phyloP scores from a whole-genome alignment of 1,140 invertebrate species.

The Melanaphis sacchari region DNA sequence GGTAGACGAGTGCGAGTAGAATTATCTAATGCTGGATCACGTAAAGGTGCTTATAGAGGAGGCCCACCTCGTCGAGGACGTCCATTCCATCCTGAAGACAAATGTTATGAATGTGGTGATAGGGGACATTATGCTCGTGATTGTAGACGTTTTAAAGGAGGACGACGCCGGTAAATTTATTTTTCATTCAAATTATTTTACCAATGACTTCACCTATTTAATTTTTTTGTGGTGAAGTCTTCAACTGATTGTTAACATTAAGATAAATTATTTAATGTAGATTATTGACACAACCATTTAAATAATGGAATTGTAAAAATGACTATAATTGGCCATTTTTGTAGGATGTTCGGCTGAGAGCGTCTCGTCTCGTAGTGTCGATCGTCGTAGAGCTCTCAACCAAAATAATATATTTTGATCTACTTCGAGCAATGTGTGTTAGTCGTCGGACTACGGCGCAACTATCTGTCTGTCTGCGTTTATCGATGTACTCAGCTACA shows the following conservation, averaged over 20 bases:
- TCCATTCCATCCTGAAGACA: slow-evolving; percentile 81
- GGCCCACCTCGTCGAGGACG: slow-evolving; percentile 67
- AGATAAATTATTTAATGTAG: slow-evolving; percentile 39
- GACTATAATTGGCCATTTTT: slow-evolving; percentile 68
- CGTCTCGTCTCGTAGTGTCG: slow-evolving; percentile 61
- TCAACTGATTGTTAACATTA: slow-evolving; percentile 12
- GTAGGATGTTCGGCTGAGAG: slow-evolving; percentile 67
- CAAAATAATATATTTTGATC: slow-evolving; percentile 58
- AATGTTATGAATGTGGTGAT: slow-evolving; percentile 92
- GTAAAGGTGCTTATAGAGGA: slow-evolving; percentile 71
- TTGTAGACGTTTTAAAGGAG: slow-evolving; percentile 73
- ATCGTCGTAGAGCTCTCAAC: slow-evolving; percentile 62
- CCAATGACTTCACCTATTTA: slow-evolving; percentile 62
- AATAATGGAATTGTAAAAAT: slow-evolving; percentile 60
- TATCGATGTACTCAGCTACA: slow-evolving; percentile 50
- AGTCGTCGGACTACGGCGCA: slow-evolving; percentile 45
- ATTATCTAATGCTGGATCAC: slow-evolving; percentile 82
- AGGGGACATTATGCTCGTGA: slow-evolving; percentile 91
- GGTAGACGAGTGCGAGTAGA: slow-evolving; percentile 90
- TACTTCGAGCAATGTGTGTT: slow-evolving; percentile 51
- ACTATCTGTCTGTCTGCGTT: slow-evolving; percentile 43
- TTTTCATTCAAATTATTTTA: slow-evolving; percentile 64
- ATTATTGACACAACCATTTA: slow-evolving; percentile 37
- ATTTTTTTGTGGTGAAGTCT: slow-evolving; percentile 58
- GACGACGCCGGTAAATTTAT: slow-evolving; percentile 62